phyloP scores from a whole-genome alignment of 2,113 vertebrate species.

The Fregata magnificens region DNA sequence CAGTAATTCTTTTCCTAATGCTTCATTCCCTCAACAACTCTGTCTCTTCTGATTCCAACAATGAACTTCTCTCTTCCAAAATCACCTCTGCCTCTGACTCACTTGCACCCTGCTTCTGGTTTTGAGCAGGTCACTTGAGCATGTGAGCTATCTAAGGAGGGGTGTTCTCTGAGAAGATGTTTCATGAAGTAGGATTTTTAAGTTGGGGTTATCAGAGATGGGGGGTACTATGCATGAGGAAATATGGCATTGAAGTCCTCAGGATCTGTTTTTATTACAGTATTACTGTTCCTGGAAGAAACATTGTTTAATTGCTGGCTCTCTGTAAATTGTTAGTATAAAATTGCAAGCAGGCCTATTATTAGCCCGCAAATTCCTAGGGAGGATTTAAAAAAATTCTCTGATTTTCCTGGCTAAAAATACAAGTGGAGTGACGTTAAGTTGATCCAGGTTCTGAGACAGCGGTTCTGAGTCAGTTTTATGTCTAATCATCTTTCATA shows the following conservation, averaged over 20 bases:
- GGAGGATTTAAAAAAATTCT: not conserved
- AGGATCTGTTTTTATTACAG: not conserved
- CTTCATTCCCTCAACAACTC: not conserved
- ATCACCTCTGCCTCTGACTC: not conserved
- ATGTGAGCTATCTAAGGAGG: not conserved
- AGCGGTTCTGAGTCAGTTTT: not conserved
- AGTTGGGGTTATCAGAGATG: not conserved
- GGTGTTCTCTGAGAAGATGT: not conserved
- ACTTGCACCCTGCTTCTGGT: not conserved
- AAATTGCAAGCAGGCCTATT: not conserved
- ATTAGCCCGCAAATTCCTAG: not conserved
- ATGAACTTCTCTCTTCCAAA: not conserved
- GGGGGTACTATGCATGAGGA: not conserved
- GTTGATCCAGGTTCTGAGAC: not conserved
- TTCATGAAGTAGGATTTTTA: not conserved
- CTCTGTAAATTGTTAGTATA: not conserved
- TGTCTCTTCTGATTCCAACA: not conserved
- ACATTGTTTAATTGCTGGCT: accelerated
- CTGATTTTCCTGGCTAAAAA: not conserved
- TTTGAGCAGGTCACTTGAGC: not conserved
- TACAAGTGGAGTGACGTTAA: not conserved
- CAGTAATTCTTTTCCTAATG: not conserved
- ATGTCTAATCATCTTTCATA: not conserved
- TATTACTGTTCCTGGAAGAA: not conserved
- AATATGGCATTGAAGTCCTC: not conserved